A percentile compares a stretch with the other conserved stretches of the same genome.
phyloP scores from a whole-genome alignment of 2,113 vertebrate genomes.

The Bos indicus region DNA sequence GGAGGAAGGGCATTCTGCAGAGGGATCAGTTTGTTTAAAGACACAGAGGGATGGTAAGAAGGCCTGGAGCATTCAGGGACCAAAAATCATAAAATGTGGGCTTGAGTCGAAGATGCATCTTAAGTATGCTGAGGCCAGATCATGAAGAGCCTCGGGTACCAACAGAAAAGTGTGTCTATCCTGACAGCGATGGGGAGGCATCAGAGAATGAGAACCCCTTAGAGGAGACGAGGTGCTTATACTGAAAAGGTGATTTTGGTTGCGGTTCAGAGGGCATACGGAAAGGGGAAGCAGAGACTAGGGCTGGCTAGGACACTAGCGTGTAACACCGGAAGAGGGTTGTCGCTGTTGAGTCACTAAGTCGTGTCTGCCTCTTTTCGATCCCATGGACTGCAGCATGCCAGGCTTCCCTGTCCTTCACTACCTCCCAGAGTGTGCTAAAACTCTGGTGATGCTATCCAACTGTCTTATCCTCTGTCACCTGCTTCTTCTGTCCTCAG shows the following conservation, averaged over 20 bases:
- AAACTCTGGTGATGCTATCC: neutral
- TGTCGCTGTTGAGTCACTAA: neutral
- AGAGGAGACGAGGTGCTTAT: rapidly evolving
- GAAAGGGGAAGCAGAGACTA: neutral
- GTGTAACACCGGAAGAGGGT: rapidly evolving
- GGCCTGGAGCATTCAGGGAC: neutral
- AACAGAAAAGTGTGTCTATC: neutral
- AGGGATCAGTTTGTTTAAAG: neutral
- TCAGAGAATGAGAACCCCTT: neutral
- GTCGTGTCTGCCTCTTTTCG: rapidly evolving
- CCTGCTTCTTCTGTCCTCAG: neutral
- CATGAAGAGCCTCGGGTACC: neutral
- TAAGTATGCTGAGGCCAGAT: neutral
- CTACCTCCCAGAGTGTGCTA: neutral
- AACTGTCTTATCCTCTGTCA: neutral
- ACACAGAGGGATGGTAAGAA: neutral
- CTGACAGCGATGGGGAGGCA: too few relatives aligned
- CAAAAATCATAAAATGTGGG: rapidly evolving
- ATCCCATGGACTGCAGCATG: neutral
- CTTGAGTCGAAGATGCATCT: neutral
- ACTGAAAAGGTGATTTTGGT: neutral
- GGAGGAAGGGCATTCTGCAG: neutral
- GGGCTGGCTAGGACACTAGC: neutral
- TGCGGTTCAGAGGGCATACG: neutral
- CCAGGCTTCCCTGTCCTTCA: neutral